Evolutionary conservation across 2,888 invertebrate genomes (phyloP), one percentile per base, ranked within the genome.

Genomic region (Nycteola revayana): DNA sequence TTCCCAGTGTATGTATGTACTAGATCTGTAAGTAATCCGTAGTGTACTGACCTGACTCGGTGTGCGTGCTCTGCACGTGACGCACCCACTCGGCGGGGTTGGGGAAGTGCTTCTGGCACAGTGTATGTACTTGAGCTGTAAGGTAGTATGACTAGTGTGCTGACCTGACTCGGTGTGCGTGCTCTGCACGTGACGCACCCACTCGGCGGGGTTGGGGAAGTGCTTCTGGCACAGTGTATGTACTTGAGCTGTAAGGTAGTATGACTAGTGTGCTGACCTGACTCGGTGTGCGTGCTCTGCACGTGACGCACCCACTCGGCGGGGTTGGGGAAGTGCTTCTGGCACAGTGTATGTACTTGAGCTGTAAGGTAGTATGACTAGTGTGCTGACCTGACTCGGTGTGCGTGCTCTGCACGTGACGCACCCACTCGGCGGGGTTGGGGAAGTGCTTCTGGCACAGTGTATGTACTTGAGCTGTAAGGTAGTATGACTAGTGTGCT

Each of bases 281-380:
- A 82, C 70, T 95, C 95, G 0, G 95, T 95, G 76, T 96, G 96
- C 18, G 94, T 93, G 67, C 92, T 94, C 72, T 95, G 95, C 67
- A 96, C 94, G 68, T 96, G 96, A 2, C 95, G 92, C 25, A 96
- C 96, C 96, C 96, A 96, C 77, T 95, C 95, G 9, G 92, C 95
- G 0, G 96, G 95, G 41, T 94, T 95, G 25, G 93, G 91, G 84
- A 93, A 94, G 52, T 91, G 89, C 90, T 93, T 90, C 67, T 29
- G 90, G 90, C 11, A 77, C 82, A 1, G 87, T n/a, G n/a, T n/a
- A n/a, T n/a, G n/a, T n/a, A n/a, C n/a, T n/a, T n/a, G n/a, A n/a
- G n/a, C n/a, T n/a, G n/a, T n/a, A n/a, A n/a, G 87, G n/a, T n/a
- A n/a, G n/a, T n/a, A n/a, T n/a, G n/a, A 53, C 90, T n/a, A n/a